phyloP scores from a whole-genome alignment of 2,113 vertebrate genomes.

The Albula goreensis region DNA sequence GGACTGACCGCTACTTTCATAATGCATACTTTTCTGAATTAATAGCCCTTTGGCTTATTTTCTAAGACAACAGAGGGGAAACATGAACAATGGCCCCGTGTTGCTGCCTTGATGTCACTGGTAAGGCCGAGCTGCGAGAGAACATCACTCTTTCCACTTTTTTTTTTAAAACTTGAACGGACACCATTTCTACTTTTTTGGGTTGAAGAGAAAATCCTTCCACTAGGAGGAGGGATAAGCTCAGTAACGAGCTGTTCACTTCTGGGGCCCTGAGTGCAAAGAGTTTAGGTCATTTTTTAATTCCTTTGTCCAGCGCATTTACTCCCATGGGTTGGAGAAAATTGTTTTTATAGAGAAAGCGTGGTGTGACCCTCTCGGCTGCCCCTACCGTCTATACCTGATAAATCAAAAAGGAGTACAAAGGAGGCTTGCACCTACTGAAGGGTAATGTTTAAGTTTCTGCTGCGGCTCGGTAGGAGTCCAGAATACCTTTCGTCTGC shows the following conservation, averaged over 20 bases:
- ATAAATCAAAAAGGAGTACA: slow-evolving; percentile 57
- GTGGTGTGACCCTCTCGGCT: slow-evolving; percentile 33
- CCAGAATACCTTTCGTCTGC: slow-evolving; percentile 55
- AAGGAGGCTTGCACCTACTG: slow-evolving; percentile 52
- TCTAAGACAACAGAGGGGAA: neutral
- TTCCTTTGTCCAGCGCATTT: slow-evolving; percentile 10
- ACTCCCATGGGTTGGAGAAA: slow-evolving; percentile 45
- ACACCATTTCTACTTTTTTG: slow-evolving; percentile 50
- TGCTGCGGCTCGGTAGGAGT: slow-evolving; percentile 50
- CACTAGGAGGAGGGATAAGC: slow-evolving; percentile 69
- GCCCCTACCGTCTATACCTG: slow-evolving; percentile 43
- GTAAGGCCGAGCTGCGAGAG: too few species aligned
- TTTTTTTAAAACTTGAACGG: slow-evolving; percentile 43
- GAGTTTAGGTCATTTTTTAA: slow-evolving; percentile 10
- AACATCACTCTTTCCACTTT: slow-evolving; percentile 22
- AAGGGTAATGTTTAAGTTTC: slow-evolving; percentile 53
- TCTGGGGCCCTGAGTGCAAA: slow-evolving; percentile 39
- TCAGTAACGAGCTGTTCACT: slow-evolving; percentile 45
- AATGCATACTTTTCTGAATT: slow-evolving; percentile 5
- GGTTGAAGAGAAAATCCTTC: slow-evolving; percentile 52
- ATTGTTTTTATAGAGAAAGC: slow-evolving; percentile 43
- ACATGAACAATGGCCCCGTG: neutral
- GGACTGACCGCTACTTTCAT: slow-evolving; percentile 9
- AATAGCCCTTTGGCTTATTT: neutral
- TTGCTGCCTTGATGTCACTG: neutral